Evolutionary conservation across 2,113 vertebrate genomes (phyloP), one percentile per base, ranked within the genome.

Genomic region (Empidonax alnorum): DNA sequence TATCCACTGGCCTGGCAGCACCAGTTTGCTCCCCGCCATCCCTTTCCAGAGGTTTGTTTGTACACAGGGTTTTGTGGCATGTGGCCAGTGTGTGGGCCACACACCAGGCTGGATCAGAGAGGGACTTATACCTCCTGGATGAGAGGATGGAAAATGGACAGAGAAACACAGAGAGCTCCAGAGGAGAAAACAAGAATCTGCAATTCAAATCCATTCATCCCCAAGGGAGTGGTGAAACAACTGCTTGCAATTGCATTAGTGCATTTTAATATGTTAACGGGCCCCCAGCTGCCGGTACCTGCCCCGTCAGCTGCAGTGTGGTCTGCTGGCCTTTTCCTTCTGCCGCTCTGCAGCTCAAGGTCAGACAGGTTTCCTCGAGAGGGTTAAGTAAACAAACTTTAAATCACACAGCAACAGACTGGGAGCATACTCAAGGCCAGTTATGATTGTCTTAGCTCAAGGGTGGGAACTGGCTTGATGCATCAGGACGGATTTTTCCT

Each of bases 181-280:
- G 68, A 81, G 65, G 81, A 73, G 31, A 76, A 80, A 90, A 46
- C 14, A 77, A 77, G 50, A 93, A 97, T 95, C 63, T 94, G 79
- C 85, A 92, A 93, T 95, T 92, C 96, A 94, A 95, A 92, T 93
- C 39, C 33, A 4, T 67, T 72, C 23, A 35, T 77, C 52, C 94
- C 86, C 15, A 39, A 77, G 83, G 90, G 63, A 30, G 39, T 71
- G 73, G 68, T 67, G 82, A 87, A 94, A 96, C 90, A 96, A 95
- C 72, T 77, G 63, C 79, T 93, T 90, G 79, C 88, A 83, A 88
- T 77, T 95, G 76, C 83, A 90, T 92, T 92, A 94, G 94, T 93
- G 88, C 94, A 86, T 97, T 97, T 93, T 93, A 93, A 93, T 86
- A 28, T 9, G 30, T 90, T 93, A 94, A 94, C 3, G 6, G 71